These are phyloP conservation scores for Hybognathus amarus DNA, from an alignment of 2,797 vertebrate genomes.

Conservation along the genomic window DNA sequence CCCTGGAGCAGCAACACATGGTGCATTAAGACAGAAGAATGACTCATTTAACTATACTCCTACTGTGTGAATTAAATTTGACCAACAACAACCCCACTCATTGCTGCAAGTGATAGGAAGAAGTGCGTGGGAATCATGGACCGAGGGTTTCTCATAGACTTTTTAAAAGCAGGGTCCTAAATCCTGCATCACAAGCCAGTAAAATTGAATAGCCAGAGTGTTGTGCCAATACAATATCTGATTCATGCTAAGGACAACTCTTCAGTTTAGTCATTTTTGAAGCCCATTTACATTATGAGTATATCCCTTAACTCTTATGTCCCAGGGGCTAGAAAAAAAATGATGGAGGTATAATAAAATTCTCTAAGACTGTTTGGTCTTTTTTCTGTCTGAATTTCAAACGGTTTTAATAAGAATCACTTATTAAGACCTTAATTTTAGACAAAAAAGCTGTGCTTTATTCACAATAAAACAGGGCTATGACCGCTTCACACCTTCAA, in stretches of 20 bases:
- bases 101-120: conserved; percentile 27
- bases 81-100: conserved; percentile 27
- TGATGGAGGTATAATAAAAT: too few relatives aligned
- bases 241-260: background rate
- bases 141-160: conserved; percentile 17
- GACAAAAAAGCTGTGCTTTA: background rate
- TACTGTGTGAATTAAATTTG: conserved; percentile 45
- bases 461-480: too few relatives aligned
- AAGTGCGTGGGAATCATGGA: conserved; percentile 12
- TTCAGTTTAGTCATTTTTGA: background rate
- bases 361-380: too few relatives aligned
- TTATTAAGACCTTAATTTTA: background rate
- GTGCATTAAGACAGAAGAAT: conserved; percentile 73
- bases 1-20: conserved; percentile 81
- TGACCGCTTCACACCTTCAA: too few relatives aligned
- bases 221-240: conserved; percentile 8
- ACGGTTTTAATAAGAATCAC: too few relatives aligned
- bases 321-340: too few relatives aligned
- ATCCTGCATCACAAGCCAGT: conserved; percentile 26
- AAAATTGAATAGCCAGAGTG: conserved; percentile 16
- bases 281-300: background rate
- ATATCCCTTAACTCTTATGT: background rate
- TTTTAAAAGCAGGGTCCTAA: conserved; percentile 20
- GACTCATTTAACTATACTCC: conserved; percentile 49
- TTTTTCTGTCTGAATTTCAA: too few relatives aligned